Evolutionary conservation across 2,797 vertebrate species (phyloP).

Genomic region (Delichon dasypus): DNA sequence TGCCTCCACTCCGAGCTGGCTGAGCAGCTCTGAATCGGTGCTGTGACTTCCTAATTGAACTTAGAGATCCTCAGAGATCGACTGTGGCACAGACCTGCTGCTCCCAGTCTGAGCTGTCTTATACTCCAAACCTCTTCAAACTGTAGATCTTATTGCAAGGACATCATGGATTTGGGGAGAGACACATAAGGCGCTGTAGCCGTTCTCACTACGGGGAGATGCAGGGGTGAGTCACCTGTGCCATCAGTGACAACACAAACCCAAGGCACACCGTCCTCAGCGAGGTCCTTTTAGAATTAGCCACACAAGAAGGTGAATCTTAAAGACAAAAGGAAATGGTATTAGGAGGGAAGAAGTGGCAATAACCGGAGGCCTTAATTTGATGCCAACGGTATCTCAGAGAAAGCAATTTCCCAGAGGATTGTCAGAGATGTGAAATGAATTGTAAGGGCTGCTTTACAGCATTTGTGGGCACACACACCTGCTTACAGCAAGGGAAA

Average conservation of each 20-base stretch:
- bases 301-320: slow-evolving; percentile 12
- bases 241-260: not conserved
- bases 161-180: not conserved
- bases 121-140: not conserved
- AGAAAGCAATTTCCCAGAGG: slow-evolving; percentile 66
- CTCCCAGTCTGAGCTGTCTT: not conserved
- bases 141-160: not conserved
- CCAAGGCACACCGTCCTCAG: not conserved
- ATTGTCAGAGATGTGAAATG: slow-evolving; percentile 55
- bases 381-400: slow-evolving; percentile 28
- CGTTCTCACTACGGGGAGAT: rapidly evolving
- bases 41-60: slow-evolving; percentile 11
- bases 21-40: slow-evolving; percentile 19
- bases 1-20: slow-evolving; percentile 20
- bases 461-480: slow-evolving; percentile 62
- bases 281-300: slow-evolving; percentile 33
- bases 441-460: slow-evolving; percentile 67
- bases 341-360: slow-evolving; percentile 42
- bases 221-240: not conserved
- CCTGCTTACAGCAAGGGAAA: slow-evolving; percentile 66
- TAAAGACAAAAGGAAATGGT: slow-evolving; percentile 49
- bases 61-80: not conserved
- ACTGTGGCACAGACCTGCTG: not conserved
- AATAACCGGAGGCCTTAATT: slow-evolving; percentile 54
- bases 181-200: not conserved